Evolutionary conservation across 2,888 invertebrate genomes (phyloP).

Genomic region (Melieria omissa): DNA sequence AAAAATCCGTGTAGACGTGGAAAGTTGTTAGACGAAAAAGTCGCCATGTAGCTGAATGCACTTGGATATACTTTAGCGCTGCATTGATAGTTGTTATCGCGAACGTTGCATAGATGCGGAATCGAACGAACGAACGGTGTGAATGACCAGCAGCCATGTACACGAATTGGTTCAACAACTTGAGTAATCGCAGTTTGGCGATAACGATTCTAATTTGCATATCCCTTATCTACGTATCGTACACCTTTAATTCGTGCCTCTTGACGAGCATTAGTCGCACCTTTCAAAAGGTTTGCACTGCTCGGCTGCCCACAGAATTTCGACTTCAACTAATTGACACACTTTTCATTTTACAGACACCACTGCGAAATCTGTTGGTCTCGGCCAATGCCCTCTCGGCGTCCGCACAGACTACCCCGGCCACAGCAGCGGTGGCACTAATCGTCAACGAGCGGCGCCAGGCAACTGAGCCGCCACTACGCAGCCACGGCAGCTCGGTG

Average conservation of each 20-base stretch:
- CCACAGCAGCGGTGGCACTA: background rate
- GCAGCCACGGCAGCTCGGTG: slow-evolving; percentile 47
- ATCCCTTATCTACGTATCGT: slow-evolving; percentile 71
- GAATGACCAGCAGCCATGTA: too few relatives aligned
- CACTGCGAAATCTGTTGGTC: slow-evolving; percentile 60
- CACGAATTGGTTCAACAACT: slow-evolving; percentile 63
- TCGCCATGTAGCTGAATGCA: too few relatives aligned
- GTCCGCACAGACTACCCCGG: background rate
- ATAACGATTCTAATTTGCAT: slow-evolving; percentile 67
- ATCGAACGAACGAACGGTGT: too few relatives aligned
- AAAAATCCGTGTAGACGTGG: too few relatives aligned
- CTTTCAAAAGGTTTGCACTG: slow-evolving; percentile 68
- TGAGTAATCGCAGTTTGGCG: slow-evolving; percentile 66
- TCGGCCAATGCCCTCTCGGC: slow-evolving; percentile 22
- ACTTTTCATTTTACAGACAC: slow-evolving; percentile 65
- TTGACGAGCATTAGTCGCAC: slow-evolving; percentile 70
- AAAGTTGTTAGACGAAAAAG: too few relatives aligned
- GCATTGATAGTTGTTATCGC: too few relatives aligned
- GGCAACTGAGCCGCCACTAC: slow-evolving; percentile 4
- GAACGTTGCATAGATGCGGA: too few relatives aligned
- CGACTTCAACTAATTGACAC: background rate
- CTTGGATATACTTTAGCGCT: too few relatives aligned
- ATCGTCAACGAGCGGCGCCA: background rate
- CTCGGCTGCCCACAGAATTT: background rate
- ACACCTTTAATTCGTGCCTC: slow-evolving; percentile 72